These are phyloP conservation scores for Nemotelus pantherinus DNA, from an alignment of 2,888 invertebrate genomes.

Conservation along the genomic window DNA sequence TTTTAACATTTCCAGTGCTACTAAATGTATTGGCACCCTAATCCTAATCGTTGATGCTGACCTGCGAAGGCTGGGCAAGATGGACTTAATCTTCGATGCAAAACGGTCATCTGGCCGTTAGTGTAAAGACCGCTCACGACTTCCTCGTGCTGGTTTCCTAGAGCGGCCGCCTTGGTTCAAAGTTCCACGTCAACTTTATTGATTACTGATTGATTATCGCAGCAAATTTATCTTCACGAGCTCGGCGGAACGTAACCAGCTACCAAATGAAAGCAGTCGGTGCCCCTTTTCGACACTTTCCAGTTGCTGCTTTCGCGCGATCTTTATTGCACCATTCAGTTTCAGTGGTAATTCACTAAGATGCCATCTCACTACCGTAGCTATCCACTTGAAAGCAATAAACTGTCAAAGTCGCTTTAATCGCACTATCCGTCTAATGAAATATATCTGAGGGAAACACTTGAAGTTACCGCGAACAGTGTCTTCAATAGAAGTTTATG, in stretches of 20 bases:
- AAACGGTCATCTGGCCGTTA: constrained; percentile 30
- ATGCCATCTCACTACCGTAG: not conserved
- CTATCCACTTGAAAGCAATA: too few species aligned
- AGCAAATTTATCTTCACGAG: constrained; percentile 29
- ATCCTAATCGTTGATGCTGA: too few species aligned
- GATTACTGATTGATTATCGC: constrained; percentile 39
- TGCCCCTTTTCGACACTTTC: not conserved
- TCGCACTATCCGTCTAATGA: too few species aligned
- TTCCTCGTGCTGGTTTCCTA: constrained; percentile 4
- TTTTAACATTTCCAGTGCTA: too few species aligned
- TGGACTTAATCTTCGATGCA: constrained; percentile 15
- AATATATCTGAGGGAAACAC: too few species aligned
- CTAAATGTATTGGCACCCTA: too few species aligned
- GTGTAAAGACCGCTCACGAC: constrained; percentile 21
- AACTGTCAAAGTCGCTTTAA: too few species aligned
- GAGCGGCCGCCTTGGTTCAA: constrained; percentile 29
- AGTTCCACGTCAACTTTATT: constrained; percentile 39
- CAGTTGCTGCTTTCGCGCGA: not conserved
- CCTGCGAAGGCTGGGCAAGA: not conserved
- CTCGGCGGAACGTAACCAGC: not conserved
- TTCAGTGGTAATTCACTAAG: constrained; percentile 21
- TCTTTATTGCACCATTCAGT: constrained; percentile 14
- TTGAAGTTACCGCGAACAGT: too few species aligned
- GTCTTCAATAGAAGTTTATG: too few species aligned
- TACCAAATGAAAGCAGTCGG: too few species aligned